These are phyloP conservation scores for Tryphoninae sp. DNA, from an alignment of 2,888 invertebrate species.

Conservation along the genomic window DNA sequence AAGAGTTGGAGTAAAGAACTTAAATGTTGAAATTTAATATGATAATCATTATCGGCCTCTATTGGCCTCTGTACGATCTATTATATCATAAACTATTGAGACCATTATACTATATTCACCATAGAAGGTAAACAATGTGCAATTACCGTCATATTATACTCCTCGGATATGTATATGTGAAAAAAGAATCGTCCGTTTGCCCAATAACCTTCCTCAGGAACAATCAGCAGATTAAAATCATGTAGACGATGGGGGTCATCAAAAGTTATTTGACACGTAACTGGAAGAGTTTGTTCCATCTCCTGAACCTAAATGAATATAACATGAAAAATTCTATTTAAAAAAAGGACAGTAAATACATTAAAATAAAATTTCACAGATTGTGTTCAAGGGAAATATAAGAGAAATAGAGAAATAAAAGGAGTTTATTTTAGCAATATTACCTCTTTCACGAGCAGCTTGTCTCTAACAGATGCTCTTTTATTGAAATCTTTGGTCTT, in stretches of 20 bases:
- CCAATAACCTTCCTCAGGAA: slow-evolving; percentile 95
- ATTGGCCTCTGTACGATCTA: too few relatives aligned
- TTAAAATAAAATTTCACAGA: neutral
- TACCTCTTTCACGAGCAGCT: slow-evolving; percentile 91
- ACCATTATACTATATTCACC: too few relatives aligned
- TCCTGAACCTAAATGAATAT: slow-evolving; percentile 84
- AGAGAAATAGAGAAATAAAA: neutral
- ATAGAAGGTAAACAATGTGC: slow-evolving; percentile 35
- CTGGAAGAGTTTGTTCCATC: slow-evolving; percentile 92
- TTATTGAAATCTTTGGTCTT: slow-evolving; percentile 78
- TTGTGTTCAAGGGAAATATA: neutral
- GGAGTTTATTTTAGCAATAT: slow-evolving; percentile 43
- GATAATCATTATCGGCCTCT: too few relatives aligned
- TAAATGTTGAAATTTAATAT: too few relatives aligned
- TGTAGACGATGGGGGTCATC: slow-evolving; percentile 92
- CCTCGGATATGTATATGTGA: slow-evolving; percentile 93
- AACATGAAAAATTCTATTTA: neutral
- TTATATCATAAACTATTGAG: neutral
- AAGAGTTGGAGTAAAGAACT: too few relatives aligned
- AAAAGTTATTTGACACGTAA: slow-evolving; percentile 90
- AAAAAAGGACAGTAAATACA: slow-evolving; percentile 20
- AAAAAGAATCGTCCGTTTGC: slow-evolving; percentile 93
- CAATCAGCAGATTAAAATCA: slow-evolving; percentile 89
- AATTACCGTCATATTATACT: slow-evolving; percentile 97
- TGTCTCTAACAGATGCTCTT: slow-evolving; percentile 90